A percentile compares a stretch with the other conserved stretches of the same genome.
phyloP scores from a whole-genome alignment of 2,888 invertebrate genomes.

The Stenchaetothrips biformis region DNA sequence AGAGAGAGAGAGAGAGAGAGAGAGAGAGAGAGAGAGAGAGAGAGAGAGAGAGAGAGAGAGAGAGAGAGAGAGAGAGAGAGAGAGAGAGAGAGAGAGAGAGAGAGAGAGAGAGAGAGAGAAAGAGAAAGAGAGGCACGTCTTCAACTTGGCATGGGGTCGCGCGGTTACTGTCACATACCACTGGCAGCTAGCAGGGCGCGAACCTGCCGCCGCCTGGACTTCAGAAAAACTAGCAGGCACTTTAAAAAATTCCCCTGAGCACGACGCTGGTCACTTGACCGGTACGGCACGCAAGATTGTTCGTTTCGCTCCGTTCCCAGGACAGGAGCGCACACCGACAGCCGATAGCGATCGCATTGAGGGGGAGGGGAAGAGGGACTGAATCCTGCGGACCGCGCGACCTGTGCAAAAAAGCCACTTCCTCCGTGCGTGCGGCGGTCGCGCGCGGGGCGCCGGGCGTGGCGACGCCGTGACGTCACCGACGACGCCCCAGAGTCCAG shows the following conservation, averaged over 20 bases:
- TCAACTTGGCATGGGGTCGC: background rate
- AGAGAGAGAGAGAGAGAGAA: no score
- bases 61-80: background rate
- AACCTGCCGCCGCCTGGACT: background rate
- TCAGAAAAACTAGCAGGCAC: background rate
- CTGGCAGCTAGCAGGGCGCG: background rate
- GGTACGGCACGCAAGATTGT: no score
- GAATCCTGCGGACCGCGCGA: no score
- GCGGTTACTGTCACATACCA: background rate
- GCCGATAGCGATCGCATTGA: no score
- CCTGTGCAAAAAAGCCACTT: background rate
- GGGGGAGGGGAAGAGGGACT: no score
- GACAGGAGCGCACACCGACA: no score
- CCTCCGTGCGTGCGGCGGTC: background rate
- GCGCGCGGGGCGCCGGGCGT: background rate
- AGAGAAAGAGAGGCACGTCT: no score
- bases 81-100: background rate
- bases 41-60: background rate
- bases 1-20: background rate
- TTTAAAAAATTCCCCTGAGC: background rate
- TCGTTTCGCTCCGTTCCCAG: no score
- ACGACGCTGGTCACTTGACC: background rate
- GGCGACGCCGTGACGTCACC: background rate
- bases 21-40: background rate
- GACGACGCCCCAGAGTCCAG: no score